Evolutionary conservation across 2,888 invertebrate species (phyloP).

Genomic region (Rhogogaster chlorosoma): DNA sequence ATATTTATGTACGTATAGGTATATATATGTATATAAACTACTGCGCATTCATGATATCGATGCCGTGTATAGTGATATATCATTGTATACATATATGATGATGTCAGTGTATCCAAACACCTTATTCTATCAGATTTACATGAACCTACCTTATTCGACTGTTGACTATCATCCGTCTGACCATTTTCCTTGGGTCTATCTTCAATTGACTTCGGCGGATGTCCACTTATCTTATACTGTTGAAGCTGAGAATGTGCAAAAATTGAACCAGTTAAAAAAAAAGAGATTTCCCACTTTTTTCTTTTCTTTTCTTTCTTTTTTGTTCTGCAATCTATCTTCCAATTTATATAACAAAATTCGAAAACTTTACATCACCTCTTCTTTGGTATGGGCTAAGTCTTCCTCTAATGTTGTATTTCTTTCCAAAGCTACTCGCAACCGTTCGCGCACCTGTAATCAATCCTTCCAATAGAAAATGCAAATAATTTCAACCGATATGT

Average conservation of each 20-base stretch:
- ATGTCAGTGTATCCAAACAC: constrained; percentile 10
- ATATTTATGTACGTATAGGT: background rate
- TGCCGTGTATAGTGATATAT: constrained; percentile 15
- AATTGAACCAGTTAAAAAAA: background rate
- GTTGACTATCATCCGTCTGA: constrained; percentile 83
- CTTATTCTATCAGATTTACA: background rate
- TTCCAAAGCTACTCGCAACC: constrained; percentile 97
- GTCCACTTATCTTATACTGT: constrained; percentile 89
- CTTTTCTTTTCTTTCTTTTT: background rate
- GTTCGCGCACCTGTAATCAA: constrained; percentile 91
- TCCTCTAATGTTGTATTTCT: constrained; percentile 97
- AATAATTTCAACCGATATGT: background rate
- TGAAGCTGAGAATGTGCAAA: constrained; percentile 82
- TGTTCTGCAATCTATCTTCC: background rate
- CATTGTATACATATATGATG: constrained; percentile 50
- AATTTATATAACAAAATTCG: background rate
- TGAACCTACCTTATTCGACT: constrained; percentile 79
- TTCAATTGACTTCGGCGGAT: constrained; percentile 81
- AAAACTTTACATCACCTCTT: constrained; percentile 88
- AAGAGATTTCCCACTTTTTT: background rate
- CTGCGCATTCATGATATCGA: constrained; percentile 39
- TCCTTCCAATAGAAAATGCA: background rate
- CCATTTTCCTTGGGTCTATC: constrained; percentile 91
- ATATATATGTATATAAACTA: constrained; percentile 28
- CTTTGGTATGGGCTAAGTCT: constrained; percentile 96